A percentile compares a stretch with the other conserved stretches of the same genome.
These are phyloP conservation scores for Trachelus troglodyta DNA, from an alignment of 2,888 invertebrate species.

Conservation along the genomic window DNA sequence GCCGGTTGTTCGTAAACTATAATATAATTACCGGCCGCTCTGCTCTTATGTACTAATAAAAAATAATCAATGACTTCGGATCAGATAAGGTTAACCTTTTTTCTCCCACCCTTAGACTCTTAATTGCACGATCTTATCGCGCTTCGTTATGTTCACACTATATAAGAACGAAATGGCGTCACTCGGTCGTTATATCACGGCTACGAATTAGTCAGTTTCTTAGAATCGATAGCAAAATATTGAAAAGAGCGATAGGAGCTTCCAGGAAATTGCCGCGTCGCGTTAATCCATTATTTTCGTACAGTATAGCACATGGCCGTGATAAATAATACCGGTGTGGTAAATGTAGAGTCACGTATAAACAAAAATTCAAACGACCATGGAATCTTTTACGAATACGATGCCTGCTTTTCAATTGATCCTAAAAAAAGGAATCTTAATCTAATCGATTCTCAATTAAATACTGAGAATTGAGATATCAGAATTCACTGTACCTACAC, in stretches of 20 bases:
- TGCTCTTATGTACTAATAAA: not conserved
- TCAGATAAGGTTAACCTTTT: not conserved
- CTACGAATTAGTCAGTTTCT: not conserved
- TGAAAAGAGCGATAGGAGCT: not conserved
- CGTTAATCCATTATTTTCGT: not conserved
- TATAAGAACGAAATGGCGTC: not conserved
- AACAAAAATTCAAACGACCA: not conserved
- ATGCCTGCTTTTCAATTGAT: not conserved
- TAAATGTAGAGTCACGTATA: not conserved
- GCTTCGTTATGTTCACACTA: not conserved
- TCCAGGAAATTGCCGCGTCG: not conserved
- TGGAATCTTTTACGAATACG: not conserved
- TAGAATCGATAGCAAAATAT: not conserved
- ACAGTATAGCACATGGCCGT: not conserved
- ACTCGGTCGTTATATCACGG: not conserved
- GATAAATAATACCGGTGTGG: not conserved
- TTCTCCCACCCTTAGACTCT: not conserved
- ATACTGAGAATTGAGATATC: not conserved
- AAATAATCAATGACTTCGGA: not conserved
- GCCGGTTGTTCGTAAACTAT: not conserved
- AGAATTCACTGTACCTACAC: not conserved
- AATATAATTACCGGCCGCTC: not conserved
- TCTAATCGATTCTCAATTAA: not conserved
- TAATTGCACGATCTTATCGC: not conserved
- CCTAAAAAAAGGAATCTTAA: not conserved